Conservation (phyloP, 2,888 invertebrate species). For the Andrena hattorfiana region DNA sequence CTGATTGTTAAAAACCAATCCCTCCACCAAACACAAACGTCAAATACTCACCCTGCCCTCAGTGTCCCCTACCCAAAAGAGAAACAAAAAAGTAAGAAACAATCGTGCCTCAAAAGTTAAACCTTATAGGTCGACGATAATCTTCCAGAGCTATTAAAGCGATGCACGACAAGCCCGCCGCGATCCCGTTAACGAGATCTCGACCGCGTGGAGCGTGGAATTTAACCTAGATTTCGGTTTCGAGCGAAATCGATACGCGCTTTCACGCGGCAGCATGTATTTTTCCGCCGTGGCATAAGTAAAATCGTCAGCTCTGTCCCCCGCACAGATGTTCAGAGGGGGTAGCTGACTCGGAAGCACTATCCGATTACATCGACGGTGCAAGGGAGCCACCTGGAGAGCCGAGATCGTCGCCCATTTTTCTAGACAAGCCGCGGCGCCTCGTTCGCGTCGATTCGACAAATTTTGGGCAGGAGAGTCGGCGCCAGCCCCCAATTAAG, state of each 20-base stretch:
- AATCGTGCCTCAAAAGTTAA: background rate
- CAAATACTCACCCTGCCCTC: background rate
- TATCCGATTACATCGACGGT: background rate
- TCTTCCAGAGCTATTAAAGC: constrained; percentile 44
- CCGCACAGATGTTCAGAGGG: background rate
- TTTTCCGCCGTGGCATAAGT: constrained; percentile 18
- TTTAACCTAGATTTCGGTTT: constrained; percentile 32
- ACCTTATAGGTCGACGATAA: constrained; percentile 21
- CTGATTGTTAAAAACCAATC: too few species aligned
- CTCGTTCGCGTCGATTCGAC: constrained; percentile 46
- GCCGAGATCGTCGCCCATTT: background rate
- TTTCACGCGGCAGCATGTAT: background rate
- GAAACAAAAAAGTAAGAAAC: background rate
- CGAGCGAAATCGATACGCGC: constrained; percentile 38
- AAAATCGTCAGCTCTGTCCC: constrained; percentile 10
- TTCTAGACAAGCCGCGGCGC: background rate
- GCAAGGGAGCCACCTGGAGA: background rate
- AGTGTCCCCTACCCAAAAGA: background rate
- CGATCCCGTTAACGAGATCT: constrained; percentile 45
- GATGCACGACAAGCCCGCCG: constrained; percentile 37
- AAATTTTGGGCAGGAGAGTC: constrained; percentile 49
- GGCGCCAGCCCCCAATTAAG: constrained; percentile 61
- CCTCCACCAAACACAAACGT: background rate
- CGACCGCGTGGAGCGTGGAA: constrained; percentile 30
- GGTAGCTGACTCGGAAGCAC: background rate